Conservation (phyloP, 2,797 vertebrate species). For the Remorina albescens region DNA sequence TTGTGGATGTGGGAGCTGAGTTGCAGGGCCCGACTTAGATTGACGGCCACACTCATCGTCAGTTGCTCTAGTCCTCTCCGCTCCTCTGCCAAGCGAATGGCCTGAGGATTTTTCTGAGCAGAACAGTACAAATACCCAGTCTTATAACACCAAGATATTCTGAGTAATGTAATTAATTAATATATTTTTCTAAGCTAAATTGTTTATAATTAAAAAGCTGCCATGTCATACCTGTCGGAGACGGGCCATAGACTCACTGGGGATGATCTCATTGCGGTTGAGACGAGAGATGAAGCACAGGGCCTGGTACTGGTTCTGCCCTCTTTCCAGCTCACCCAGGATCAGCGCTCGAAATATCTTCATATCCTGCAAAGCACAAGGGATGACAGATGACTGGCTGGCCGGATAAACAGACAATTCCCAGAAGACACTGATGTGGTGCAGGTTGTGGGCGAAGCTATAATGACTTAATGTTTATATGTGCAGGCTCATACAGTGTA, state of each 20-base stretch:
- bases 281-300: slow-evolving; percentile 95
- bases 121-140: slow-evolving; percentile 3
- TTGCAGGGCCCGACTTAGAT: slow-evolving; percentile 90
- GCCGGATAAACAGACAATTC: slow-evolving; percentile 42
- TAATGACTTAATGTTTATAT: slow-evolving; percentile 51
- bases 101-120: slow-evolving; percentile 93
- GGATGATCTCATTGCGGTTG: slow-evolving; percentile 95
- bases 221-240: slow-evolving; percentile 90
- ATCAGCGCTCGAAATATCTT: slow-evolving; percentile 98
- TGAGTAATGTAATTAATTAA: background rate
- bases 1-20: slow-evolving; percentile 94
- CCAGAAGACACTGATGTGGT: slow-evolving; percentile 25
- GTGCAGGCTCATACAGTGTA: slow-evolving; percentile 38
- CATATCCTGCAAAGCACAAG: slow-evolving; percentile 87
- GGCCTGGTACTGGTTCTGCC: slow-evolving; percentile 97
- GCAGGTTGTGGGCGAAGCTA: slow-evolving; percentile 17
- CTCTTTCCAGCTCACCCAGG: slow-evolving; percentile 95
- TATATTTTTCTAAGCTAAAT: background rate
- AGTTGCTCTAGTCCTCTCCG: slow-evolving; percentile 88
- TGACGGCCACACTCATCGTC: slow-evolving; percentile 91
- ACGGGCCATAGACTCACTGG: slow-evolving; percentile 97
- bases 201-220: background rate
- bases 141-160: background rate
- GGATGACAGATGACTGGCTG: slow-evolving; percentile 43
- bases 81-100: slow-evolving; percentile 93